phyloP scores from a whole-genome alignment of 92 coral and sea anemone genomes.

The Epizoanthus illoricatus region DNA sequence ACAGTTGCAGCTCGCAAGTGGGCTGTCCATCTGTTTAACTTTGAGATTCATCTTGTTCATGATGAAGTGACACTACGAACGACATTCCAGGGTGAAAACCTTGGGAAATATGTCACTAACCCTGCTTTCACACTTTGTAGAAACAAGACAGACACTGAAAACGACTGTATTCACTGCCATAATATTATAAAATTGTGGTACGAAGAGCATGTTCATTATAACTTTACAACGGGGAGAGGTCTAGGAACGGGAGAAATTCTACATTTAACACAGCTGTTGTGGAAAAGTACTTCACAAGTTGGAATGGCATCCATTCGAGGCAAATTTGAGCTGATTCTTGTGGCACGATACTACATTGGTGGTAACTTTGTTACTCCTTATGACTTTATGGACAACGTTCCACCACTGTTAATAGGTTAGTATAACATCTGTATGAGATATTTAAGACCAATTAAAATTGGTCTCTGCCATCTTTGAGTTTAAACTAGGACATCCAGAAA shows the following conservation, averaged over 20 bases:
- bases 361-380: conserved; percentile 29
- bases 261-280: conserved; percentile 25
- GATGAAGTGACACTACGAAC: conserved; percentile 8
- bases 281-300: conserved; percentile 19
- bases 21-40: conserved; percentile 26
- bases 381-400: conserved; percentile 30
- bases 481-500: too few species aligned
- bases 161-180: conserved; percentile 16
- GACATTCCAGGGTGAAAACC: conserved; percentile 30
- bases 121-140: conserved; percentile 25
- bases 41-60: conserved; percentile 27
- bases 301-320: conserved; percentile 38
- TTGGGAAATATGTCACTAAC: conserved; percentile 17
- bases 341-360: conserved; percentile 26
- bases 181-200: conserved; percentile 23
- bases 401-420: conserved; percentile 23
- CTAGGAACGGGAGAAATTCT: conserved; percentile 27
- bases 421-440: too few species aligned
- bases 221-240: conserved; percentile 22
- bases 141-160: conserved; percentile 12
- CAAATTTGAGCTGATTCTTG: conserved; percentile 30
- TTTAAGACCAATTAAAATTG: too few species aligned
- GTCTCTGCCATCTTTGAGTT: too few species aligned
- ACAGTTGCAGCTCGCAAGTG: conserved; percentile 14
- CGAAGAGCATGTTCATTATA: conserved; percentile 28